Evolutionary conservation across 2,888 invertebrate species (phyloP), one percentile per base, ranked within the genome.

Genomic region (Glaucopsyche alexis): DNA sequence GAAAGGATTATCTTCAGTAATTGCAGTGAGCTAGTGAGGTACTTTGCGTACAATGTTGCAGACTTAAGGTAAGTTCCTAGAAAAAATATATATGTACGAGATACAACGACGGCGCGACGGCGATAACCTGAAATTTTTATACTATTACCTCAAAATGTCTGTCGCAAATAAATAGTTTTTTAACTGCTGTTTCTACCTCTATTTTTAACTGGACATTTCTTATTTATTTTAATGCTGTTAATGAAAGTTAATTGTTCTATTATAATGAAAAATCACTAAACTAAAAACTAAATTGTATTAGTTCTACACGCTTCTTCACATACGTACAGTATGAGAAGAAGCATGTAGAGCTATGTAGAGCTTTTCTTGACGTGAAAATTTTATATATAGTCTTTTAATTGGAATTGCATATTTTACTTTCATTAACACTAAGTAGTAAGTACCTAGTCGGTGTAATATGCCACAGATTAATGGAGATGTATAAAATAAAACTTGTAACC

Each of bases 41-140:
- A 69, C 19, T 45, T 16, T 38, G 29, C 19, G 11, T 14, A 69
- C 69, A 69, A 69, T 69, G 69, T 49, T 69, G 69, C 69, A 38
- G 69, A 29, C 69, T 69, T 49, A 47, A 9, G 42, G 14, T 14
- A n/a, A 11, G 38, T 9, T 66, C 29, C 14, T 60, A 9, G 16
- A 47, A 69, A 47, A 49, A 49, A 14, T n/a, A n/a, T n/a, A n/a
- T n/a, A n/a, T 49, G 9, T 69, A 3, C 29, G 29, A 19, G 47
- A 49, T 45, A 49, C 69, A 69, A 29, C 45, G 47, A 60, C 60
- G 14, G 13, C 45, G 16, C 16, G 42, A 42, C 42, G 42, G 29
- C 19, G 47, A 67, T 7, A 67, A 69, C 69, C 47, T 69, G 69
- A 14, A 69, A 29, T 29, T 69, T 42, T 45, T 67, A 13, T 49